Evolutionary conservation across 2,888 invertebrate genomes (phyloP), one percentile per base, ranked within the genome.

Genomic region (Neoascia interrupta): DNA sequence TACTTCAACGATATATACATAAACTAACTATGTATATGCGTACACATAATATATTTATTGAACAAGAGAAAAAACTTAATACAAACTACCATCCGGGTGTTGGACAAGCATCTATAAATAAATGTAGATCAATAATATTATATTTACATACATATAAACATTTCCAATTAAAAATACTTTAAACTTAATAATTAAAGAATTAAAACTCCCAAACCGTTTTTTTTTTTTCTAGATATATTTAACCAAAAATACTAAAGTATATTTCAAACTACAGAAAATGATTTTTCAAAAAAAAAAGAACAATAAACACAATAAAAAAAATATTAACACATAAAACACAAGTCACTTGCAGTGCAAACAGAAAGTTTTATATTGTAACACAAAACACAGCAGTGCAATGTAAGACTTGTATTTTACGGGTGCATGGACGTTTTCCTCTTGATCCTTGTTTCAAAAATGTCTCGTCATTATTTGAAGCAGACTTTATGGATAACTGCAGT

Each of bases 171-270:
- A 53, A 47, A 49, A 15, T 49, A 58, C 21, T 68, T 19, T 45
- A 43, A 49, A 68, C 10, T 41, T 53, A 19, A 79, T 26, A 56
- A 43, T 49, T 13, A n/a, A n/a, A 13, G 31, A 56, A 37, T 60
- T 53, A 41, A 61, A 60, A 43, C 47, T 70, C 15, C 28, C 11
- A 63, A 72, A 26, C 64, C 47, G n/a, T n/a, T n/a, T n/a, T n/a
- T 80, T 81, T 43, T 73, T 79, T 82, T 75, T 87, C 79, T 86
- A 87, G 87, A 87, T 87, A 87, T 87, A 87, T 86, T 87, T 83
- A 86, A 86, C 83, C 87, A 87, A 84, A 87, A 87, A 86, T 87
- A 87, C 86, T 87, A 86, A 70, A 74, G 68, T 68, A 76, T 81
- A 61, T 37, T 64, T 47, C 45, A 72, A 81, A 75, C 73, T 43